phyloP scores from a whole-genome alignment of 2,113 vertebrate genomes.

The Nothobranchius furzeri region DNA sequence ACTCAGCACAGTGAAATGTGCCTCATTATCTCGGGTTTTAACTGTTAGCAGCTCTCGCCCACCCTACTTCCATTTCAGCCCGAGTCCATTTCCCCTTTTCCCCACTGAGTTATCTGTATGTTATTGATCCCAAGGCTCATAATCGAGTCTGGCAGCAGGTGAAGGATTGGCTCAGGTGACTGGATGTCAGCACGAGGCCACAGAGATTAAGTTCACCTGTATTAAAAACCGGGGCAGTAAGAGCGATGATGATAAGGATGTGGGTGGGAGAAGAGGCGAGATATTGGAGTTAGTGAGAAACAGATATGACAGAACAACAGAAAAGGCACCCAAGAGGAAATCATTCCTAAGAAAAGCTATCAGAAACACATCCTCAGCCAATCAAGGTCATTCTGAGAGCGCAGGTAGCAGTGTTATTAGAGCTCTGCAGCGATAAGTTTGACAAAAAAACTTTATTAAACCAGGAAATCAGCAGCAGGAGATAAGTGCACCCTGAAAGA shows the following conservation, averaged over 20 bases:
- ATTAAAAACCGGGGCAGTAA: constrained; percentile 24
- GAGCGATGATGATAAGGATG: constrained; percentile 22
- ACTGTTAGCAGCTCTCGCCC: not conserved
- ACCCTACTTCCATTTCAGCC: constrained; percentile 21
- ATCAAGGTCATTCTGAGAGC: constrained; percentile 19
- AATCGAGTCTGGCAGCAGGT: constrained; percentile 12
- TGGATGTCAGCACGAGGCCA: constrained; percentile 10
- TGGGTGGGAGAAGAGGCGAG: constrained; percentile 15
- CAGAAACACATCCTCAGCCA: constrained; percentile 32
- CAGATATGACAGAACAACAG: not conserved
- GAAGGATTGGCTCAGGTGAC: constrained; percentile 34
- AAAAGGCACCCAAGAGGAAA: constrained; percentile 6
- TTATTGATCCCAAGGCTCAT: constrained; percentile 43
- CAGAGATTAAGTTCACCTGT: not conserved
- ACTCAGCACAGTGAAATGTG: no score
- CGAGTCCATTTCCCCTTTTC: constrained; percentile 24
- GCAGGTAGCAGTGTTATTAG: constrained; percentile 13
- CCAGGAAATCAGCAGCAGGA: constrained; percentile 5
- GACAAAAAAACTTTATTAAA: constrained; percentile 12
- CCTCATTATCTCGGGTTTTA: not conserved
- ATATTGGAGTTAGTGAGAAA: constrained; percentile 15
- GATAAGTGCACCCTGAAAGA: constrained; percentile 2
- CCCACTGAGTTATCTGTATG: constrained; percentile 8
- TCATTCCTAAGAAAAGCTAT: constrained; percentile 3
- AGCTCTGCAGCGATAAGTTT: constrained; percentile 10